Evolutionary conservation across 2,113 vertebrate species (phyloP).

Genomic region (Scytalopus superciliaris): DNA sequence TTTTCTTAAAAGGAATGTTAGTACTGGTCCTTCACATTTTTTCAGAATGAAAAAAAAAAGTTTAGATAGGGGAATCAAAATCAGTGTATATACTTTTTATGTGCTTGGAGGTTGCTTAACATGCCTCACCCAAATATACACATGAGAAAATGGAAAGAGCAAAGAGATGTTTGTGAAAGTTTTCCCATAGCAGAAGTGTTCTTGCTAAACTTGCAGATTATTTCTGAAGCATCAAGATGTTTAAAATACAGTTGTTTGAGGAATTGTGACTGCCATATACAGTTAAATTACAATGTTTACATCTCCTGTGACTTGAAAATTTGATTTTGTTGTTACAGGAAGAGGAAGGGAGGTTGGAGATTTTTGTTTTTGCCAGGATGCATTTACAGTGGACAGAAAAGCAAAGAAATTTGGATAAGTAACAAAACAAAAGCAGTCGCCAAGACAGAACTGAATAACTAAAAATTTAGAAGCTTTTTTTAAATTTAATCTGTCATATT

Average conservation of each 20-base stretch:
- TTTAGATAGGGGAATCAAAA: neutral
- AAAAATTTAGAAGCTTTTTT: neutral
- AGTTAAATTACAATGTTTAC: neutral
- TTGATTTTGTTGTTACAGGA: neutral
- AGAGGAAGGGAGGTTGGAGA: neutral
- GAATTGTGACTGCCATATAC: neutral
- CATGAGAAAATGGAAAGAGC: neutral
- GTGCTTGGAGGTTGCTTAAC: rapidly evolving
- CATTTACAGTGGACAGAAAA: neutral
- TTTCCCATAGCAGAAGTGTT: neutral
- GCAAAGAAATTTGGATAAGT: neutral
- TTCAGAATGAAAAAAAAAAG: neutral
- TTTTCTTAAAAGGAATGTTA: neutral
- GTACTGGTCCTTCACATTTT: neutral
- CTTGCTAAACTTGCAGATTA: neutral
- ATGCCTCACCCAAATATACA: neutral
- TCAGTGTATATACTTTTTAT: neutral
- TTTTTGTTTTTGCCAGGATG: neutral
- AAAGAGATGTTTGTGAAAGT: neutral
- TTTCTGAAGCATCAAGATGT: neutral
- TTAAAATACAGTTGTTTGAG: neutral
- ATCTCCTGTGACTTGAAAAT: neutral
- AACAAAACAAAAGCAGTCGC: neutral
- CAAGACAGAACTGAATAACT: neutral
- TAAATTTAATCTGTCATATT: neutral